Percentiles rank a stretch among this genome's conserved stretches.
phyloP scores from a whole-genome alignment of 2,113 vertebrate species.

The Boulengeromyrus knoepffleri region DNA sequence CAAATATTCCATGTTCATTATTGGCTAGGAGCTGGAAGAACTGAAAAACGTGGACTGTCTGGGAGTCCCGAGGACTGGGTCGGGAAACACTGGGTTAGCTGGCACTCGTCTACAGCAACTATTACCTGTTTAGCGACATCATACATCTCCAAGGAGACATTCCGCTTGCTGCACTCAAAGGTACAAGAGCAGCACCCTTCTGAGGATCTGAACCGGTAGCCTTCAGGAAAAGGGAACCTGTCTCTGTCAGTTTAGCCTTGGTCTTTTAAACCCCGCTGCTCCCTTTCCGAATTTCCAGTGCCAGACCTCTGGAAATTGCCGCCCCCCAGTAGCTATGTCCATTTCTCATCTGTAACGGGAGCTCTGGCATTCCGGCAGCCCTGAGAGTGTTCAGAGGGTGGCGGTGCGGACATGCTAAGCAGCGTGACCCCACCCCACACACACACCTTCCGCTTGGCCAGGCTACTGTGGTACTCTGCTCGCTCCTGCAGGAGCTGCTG shows the following conservation, averaged over 20 bases:
- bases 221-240: not conserved
- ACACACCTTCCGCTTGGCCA: constrained; percentile 76
- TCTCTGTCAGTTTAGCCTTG: not conserved
- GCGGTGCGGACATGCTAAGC: not conserved
- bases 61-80: not conserved
- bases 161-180: not conserved
- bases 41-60: not conserved
- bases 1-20: not conserved
- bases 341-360: not conserved
- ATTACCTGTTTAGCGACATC: not conserved
- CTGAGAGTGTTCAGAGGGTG: not conserved
- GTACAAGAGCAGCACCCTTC: not conserved
- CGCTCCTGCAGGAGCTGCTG: constrained; percentile 80
- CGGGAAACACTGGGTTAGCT: not conserved
- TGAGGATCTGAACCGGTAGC: not conserved
- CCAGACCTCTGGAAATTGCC: not conserved
- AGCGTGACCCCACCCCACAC: not conserved
- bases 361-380: not conserved
- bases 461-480: constrained; percentile 68
- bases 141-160: not conserved
- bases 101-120: not conserved
- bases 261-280: not conserved
- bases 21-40: not conserved
- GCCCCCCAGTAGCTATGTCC: not conserved
- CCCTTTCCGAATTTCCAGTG: not conserved